phyloP scores from a whole-genome alignment of 1,140 invertebrate species.

The Cotesia typhae region DNA sequence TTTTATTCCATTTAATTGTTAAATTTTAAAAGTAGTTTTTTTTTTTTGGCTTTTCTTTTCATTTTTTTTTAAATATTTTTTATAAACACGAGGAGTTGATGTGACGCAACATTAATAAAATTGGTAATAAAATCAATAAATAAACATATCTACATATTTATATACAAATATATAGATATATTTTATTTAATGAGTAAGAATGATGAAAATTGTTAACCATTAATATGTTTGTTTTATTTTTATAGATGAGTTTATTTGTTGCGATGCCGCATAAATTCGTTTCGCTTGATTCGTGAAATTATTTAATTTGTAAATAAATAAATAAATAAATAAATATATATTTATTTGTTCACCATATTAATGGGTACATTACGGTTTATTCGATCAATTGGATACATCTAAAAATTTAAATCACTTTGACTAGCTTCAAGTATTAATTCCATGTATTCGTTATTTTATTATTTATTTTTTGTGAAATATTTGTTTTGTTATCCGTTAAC shows the following conservation, averaged over 20 bases:
- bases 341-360: not conserved
- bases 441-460: not conserved
- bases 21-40: too few species aligned
- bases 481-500: too few species aligned
- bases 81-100: slow-evolving; percentile 38
- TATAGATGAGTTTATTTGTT: not conserved
- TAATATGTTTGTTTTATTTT: slow-evolving; percentile 1
- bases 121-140: slow-evolving; percentile 52
- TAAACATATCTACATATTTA: not conserved
- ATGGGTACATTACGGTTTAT: slow-evolving; percentile 1
- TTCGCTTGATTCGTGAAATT: not conserved
- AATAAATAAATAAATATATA: not conserved
- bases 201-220: slow-evolving; percentile 19
- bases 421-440: not conserved
- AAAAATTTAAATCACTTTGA: slow-evolving; percentile 15
- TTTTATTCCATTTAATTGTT: not conserved
- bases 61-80: slow-evolving; percentile 21
- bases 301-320: slow-evolving; percentile 11
- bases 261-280: slow-evolving; percentile 24
- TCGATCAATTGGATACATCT: not conserved
- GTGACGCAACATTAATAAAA: slow-evolving; percentile 47
- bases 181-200: slow-evolving; percentile 28
- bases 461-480: too few species aligned
- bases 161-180: not conserved
- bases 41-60: not conserved